These are phyloP conservation scores for Rhysida immarginata DNA, from an alignment of 1,140 invertebrate genomes.

Conservation along the genomic window DNA sequence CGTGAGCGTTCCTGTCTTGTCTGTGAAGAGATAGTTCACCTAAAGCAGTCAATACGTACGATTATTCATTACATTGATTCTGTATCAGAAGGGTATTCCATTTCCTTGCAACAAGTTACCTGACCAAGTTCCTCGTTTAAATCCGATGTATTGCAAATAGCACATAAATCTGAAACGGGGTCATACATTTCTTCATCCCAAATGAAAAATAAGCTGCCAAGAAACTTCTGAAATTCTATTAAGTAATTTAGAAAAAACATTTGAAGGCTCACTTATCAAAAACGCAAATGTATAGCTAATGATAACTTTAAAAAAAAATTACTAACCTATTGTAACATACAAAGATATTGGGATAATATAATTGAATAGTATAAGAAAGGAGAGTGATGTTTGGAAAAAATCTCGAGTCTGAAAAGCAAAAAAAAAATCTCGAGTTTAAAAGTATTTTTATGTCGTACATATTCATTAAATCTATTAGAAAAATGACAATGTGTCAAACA, in stretches of 20 bases:
- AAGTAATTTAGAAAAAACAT: too few species aligned
- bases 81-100: too few species aligned
- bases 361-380: conserved; percentile 45
- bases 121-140: conserved; percentile 53
- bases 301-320: too few species aligned
- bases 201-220: conserved; percentile 43
- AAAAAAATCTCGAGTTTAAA: too few species aligned
- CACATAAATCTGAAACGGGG: conserved; percentile 30
- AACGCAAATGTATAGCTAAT: too few species aligned
- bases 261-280: too few species aligned
- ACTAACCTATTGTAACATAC: conserved; percentile 50
- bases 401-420: conserved; percentile 20
- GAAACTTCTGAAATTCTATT: conserved; percentile 53
- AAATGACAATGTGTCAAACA: too few species aligned
- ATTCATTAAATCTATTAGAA: too few species aligned
- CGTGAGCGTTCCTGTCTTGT: conserved; percentile 61
- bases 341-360: conserved; percentile 53
- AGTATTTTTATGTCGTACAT: too few species aligned
- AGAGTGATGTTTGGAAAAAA: conserved; percentile 33
- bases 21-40: conserved; percentile 47
- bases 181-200: conserved; percentile 48
- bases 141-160: conserved; percentile 48
- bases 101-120: too few species aligned
- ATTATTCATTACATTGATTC: too few species aligned
- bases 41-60: too few species aligned